A percentile compares a stretch with the other conserved stretches of the same genome.
phyloP scores from a whole-genome alignment of 2,113 vertebrate genomes.

The Pomatostomus ruficeps region DNA sequence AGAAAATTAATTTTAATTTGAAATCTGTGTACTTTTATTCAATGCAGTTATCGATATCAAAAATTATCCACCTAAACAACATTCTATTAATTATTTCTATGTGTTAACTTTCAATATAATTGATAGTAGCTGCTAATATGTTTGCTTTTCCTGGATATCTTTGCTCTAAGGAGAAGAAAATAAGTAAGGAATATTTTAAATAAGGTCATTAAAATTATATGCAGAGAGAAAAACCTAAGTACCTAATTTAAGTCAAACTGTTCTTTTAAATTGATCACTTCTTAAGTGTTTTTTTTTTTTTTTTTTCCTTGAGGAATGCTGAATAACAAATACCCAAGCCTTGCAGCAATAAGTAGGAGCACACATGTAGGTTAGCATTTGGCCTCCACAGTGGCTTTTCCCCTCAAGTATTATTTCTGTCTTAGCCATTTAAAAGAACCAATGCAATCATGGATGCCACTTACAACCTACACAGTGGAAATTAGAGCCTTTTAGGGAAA shows the following conservation, averaged over 20 bases:
- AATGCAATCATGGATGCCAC: not conserved
- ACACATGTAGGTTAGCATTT: not conserved
- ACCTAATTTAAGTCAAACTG: constrained; percentile 26
- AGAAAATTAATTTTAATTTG: not conserved
- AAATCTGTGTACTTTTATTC: not conserved
- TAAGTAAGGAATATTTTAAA: not conserved
- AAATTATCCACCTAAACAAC: not conserved
- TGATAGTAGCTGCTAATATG: not conserved
- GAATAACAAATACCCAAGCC: not conserved
- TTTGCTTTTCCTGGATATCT: not conserved
- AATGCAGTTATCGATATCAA: not conserved
- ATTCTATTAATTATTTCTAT: not conserved
- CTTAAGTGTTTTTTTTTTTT: not conserved
- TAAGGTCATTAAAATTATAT: not conserved
- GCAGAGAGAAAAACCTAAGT: not conserved
- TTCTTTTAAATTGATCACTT: not conserved
- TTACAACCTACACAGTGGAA: constrained; percentile 73
- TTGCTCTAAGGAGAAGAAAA: not conserved
- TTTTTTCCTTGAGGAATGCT: not conserved
- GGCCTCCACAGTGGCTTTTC: not conserved
- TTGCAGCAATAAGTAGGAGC: not conserved
- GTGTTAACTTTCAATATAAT: not conserved
- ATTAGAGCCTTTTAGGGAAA: constrained; percentile 68
- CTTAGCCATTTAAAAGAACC: not conserved
- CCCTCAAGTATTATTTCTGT: not conserved